Evolutionary conservation across 2,888 invertebrate species (phyloP), one percentile per base, ranked within the genome.

Genomic region (Polymixis flavicincta): DNA sequence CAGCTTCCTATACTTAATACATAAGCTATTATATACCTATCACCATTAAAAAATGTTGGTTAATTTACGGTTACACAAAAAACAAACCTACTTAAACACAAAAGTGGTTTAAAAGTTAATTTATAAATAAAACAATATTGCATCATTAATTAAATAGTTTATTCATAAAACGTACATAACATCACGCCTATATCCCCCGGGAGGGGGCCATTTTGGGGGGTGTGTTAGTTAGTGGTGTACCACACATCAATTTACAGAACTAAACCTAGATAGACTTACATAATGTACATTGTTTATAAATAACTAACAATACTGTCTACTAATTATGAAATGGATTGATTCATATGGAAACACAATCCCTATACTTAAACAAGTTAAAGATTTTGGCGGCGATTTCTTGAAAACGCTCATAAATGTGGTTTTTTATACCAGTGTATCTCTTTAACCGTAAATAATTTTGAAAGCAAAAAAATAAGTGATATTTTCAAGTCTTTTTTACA

Each of bases 111-210:
- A 11, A 28, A 60, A 25, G 25, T 52, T 42, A 22, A 65, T 22
- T n/a, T 14, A n/a, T 11, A 55, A 61, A 80, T 76, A 64, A 80
- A 76, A 76, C 80, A 69, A 65, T 37, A 22, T 4, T 45, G 1
- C 57, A 45, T 69, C 22, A n/a, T 19, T 28, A 17, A 55, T 45
- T 52, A 45, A 32, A 70, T 48, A 19, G 9, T 80, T 71, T 80
- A 80, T 76, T 80, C 60, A 45, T 32, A 42, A 61, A 60, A 67
- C 37, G 14, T 66, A 65, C 28, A 4, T 66, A 50, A 13, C 48
- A 25, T 14, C 5, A 48, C 50, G 22, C 22, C 25, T 45, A 11
- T 14, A 8, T 0, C 48, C 5, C 2, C 22, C 19, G 5, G 5
- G 22, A 3, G 65, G 14, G 9, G 0, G n/a, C n/a, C n/a, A n/a